Evolutionary conservation across 1,140 invertebrate genomes (phyloP).

Genomic region (Linepithema humile): DNA sequence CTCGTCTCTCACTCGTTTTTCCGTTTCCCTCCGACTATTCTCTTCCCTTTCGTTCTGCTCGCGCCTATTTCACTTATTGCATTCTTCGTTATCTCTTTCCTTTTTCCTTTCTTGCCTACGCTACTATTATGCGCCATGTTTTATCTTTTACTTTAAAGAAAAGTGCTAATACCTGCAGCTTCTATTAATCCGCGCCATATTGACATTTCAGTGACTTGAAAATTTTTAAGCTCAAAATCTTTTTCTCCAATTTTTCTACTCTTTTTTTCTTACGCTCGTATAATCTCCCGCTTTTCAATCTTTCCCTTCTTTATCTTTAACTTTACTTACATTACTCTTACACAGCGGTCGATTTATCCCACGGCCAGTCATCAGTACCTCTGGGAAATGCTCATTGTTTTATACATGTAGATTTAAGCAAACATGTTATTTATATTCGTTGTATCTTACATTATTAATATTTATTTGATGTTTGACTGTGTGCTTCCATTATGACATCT

Average conservation of each 20-base stretch:
- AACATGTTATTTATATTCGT: conserved; percentile 70
- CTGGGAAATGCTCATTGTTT: conserved; percentile 67
- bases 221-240: neutral
- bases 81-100: neutral
- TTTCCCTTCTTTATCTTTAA: neutral
- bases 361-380: conserved; percentile 65
- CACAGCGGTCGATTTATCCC: conserved; percentile 20
- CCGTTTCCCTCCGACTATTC: conserved; percentile 51
- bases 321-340: neutral
- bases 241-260: too few species aligned
- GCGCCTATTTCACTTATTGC: neutral
- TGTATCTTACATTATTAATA: conserved; percentile 58
- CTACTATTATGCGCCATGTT: neutral
- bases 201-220: neutral
- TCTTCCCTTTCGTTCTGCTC: conserved; percentile 42
- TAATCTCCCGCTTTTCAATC: neutral
- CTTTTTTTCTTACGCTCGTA: neutral
- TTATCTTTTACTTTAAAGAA: neutral
- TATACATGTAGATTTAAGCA: conserved; percentile 55
- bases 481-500: conserved; percentile 44
- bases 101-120: neutral
- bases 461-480: conserved; percentile 67
- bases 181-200: neutral
- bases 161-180: neutral
- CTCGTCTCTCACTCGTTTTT: conserved; percentile 56